Evolutionary conservation across 2,888 invertebrate genomes (phyloP).

Genomic region (Stenolophus ochropezus): DNA sequence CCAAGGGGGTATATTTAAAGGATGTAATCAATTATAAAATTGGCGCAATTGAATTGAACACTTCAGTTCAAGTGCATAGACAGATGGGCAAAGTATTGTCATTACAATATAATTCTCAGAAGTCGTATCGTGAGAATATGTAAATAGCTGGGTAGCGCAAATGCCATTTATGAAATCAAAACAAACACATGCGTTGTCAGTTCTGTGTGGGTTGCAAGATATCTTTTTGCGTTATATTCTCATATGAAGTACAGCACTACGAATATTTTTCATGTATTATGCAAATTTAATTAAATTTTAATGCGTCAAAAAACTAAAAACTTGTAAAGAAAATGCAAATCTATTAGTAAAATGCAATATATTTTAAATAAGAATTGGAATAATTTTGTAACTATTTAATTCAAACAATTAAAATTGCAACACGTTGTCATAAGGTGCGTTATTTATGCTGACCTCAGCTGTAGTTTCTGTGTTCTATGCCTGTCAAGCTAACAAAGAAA

Average conservation of each 20-base stretch:
- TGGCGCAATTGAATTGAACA: constrained; percentile 20
- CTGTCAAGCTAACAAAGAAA: neutral
- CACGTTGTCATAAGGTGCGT: neutral
- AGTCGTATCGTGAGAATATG: neutral
- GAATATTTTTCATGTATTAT: no score
- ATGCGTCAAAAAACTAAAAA: neutral
- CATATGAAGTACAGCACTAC: no score
- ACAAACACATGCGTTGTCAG: neutral
- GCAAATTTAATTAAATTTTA: no score
- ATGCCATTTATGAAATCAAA: constrained; percentile 7
- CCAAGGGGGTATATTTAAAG: neutral
- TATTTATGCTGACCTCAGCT: constrained; percentile 25
- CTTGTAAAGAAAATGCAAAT: neutral
- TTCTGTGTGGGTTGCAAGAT: no score
- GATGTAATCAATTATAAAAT: constrained; percentile 40
- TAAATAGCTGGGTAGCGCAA: neutral
- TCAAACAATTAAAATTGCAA: constrained; percentile 3
- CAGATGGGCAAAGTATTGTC: neutral
- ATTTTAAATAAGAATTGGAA: neutral
- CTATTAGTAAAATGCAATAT: neutral
- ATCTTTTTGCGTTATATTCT: no score
- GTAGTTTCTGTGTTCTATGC: neutral
- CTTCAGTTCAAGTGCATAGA: neutral
- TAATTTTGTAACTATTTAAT: constrained; percentile 8
- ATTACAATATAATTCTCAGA: constrained; percentile 19